Evolutionary conservation across 2,797 vertebrate species (phyloP), one percentile per base, ranked within the genome.

Genomic region (Myioborus melanocephalus): DNA sequence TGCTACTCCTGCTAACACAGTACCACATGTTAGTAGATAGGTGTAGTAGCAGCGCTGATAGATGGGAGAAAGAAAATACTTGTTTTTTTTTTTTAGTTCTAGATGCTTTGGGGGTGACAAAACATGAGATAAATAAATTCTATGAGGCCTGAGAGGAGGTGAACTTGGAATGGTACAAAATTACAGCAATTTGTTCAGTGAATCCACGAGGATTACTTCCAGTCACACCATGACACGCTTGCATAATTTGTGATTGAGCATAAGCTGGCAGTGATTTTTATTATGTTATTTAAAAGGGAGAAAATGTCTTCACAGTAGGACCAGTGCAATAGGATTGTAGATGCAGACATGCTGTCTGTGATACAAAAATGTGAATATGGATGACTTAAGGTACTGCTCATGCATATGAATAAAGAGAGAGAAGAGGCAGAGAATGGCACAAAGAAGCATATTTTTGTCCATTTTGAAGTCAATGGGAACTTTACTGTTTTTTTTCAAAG

Each of bases 351-450:
- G 46, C 55, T 92, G 47, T 35, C 83, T 84, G 37, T 69, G 59
- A 76, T 68, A 85, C 27, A 85, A 93, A 83, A 94, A 73, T 87
- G 78, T 78, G 75, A 87, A 95, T 94, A 94, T 89, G 41, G 61
- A 91, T 90, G 22, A 64, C 53, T 87, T 71, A 59, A 87, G 66
- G 39, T 72, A 59, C 66, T 43, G 32, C 17, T 92, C 26, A 57
- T 65, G 43, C 37, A 91, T 94, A 69, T 37, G 47, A 92, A 91
- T 71, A n/a, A 81, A 85, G 41, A 52, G 32, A 89, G 14, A 49
- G 21, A 69, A 77, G 39, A 87, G 30, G 26, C 44, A 87, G 57
- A 69, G 39, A 32, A 66, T 71, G 32, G 68, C 56, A 73, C 24
- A 64, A 71, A 73, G 47, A 37, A 91, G 12, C 4, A 8, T 27